Evolutionary conservation across 1,140 invertebrate genomes (phyloP).

Genomic region (Calliopsis andreniformis): DNA sequence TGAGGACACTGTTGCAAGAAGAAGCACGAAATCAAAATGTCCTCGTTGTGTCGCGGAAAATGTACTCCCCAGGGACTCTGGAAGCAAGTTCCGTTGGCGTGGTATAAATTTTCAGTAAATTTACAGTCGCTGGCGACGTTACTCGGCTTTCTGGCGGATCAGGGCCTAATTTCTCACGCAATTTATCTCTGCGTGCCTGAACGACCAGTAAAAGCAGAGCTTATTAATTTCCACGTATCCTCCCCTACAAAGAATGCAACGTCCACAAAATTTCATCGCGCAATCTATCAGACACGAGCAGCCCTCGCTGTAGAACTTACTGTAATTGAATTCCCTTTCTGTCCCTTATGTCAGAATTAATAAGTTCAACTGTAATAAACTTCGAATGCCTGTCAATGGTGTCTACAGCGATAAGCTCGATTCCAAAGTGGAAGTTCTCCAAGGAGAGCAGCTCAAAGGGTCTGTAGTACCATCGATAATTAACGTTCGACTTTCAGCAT

Average conservation of each 20-base stretch:
- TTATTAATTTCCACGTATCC: constrained; percentile 8
- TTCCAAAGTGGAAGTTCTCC: neutral
- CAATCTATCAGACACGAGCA: constrained; percentile 1
- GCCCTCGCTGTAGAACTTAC: constrained; percentile 3
- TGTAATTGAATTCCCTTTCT: neutral
- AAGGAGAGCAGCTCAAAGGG: constrained; percentile 9
- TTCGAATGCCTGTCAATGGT: neutral
- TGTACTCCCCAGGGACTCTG: constrained; percentile 13
- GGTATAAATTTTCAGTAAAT: constrained; percentile 57
- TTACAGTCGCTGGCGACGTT: constrained; percentile 49
- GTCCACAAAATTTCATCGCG: too few species aligned
- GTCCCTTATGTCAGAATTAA: neutral
- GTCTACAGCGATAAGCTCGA: neutral
- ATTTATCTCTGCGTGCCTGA: constrained; percentile 43
- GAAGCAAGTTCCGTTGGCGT: constrained; percentile 30
- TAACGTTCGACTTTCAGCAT: neutral
- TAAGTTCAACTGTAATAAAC: neutral
- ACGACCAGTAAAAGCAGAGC: constrained; percentile 47
- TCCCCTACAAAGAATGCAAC: neutral
- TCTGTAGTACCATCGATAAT: constrained; percentile 13
- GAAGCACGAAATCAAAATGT: neutral
- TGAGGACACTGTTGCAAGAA: neutral
- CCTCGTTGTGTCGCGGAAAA: neutral
- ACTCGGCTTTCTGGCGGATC: constrained; percentile 2
- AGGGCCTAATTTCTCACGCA: constrained; percentile 47